A percentile compares a stretch with the other conserved stretches of the same genome.
Conservation (phyloP, 2,888 invertebrate species). For the Notocelia uddmanniana region DNA sequence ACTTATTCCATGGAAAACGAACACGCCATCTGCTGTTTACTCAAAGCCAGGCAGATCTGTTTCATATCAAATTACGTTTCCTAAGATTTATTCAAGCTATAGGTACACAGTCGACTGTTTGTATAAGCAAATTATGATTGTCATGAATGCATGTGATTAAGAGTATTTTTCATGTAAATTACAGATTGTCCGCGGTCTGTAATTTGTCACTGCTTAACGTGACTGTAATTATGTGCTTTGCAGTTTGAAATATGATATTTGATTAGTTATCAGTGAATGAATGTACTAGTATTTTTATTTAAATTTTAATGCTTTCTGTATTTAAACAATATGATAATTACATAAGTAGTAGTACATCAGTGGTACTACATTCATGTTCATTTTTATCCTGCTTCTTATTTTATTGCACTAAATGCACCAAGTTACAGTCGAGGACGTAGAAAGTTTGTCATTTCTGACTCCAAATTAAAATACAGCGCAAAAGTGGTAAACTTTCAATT, state of each 20-base stretch:
- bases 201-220: conserved; percentile 13
- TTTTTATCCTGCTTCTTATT: too few species aligned
- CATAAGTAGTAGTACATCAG: too few species aligned
- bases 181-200: conserved; percentile 13
- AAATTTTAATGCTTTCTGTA: too few species aligned
- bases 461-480: too few species aligned
- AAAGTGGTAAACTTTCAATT: too few species aligned
- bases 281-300: background rate
- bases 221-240: conserved; percentile 18
- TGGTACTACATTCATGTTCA: too few species aligned
- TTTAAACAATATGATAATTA: too few species aligned
- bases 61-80: conserved; percentile 39
- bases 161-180: conserved; percentile 55
- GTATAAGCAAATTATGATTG: conserved; percentile 56
- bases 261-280: background rate
- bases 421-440: too few species aligned
- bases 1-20: background rate
- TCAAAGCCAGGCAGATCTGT: conserved; percentile 11
- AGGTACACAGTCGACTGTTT: conserved; percentile 25
- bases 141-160: conserved; percentile 50
- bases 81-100: conserved; percentile 41
- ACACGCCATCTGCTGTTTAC: conserved; percentile 13
- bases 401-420: too few species aligned
- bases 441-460: too few species aligned
- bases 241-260: conserved; percentile 8